Percentiles rank a stretch among this genome's conserved stretches.
phyloP scores from a whole-genome alignment of 92 coral and sea anemone species.

The Hydrozoanthus gracilis region DNA sequence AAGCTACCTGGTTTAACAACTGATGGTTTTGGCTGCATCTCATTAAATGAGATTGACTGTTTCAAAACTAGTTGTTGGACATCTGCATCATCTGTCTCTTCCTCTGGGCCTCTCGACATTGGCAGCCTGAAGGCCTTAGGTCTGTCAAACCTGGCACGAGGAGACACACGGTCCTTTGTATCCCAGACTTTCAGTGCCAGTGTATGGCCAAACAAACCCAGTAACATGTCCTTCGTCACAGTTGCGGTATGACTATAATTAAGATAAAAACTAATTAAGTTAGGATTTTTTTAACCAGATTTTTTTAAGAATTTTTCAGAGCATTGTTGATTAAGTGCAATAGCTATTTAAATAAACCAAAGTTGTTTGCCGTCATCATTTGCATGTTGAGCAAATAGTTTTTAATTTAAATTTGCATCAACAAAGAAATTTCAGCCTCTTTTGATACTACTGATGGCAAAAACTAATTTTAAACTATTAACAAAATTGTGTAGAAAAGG shows the following conservation, averaged over 20 bases:
- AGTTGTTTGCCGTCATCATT: too few species aligned
- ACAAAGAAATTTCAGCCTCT: too few species aligned
- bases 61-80: conserved; percentile 80
- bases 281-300: background rate
- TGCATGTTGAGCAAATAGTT: too few species aligned
- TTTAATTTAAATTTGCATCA: too few species aligned
- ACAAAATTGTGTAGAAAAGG: too few species aligned
- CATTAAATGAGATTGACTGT: conserved; percentile 73
- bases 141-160: conserved; percentile 97
- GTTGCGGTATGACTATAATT: conserved; percentile 71
- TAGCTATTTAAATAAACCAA: too few species aligned
- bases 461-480: too few species aligned
- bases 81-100: conserved; percentile 61
- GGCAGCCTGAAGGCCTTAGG: conserved; percentile 96
- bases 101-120: conserved; percentile 73
- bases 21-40: conserved; percentile 82
- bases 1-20: conserved; percentile 17
- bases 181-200: conserved; percentile 92
- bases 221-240: conserved; percentile 78
- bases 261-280: background rate
- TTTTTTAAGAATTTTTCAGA: too few species aligned
- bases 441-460: too few species aligned
- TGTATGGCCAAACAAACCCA: conserved; percentile 80
- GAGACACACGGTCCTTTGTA: conserved; percentile 94
- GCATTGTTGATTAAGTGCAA: too few species aligned